Conservation (phyloP, 2,797 vertebrate species). For the Notolabrus celidotus region DNA sequence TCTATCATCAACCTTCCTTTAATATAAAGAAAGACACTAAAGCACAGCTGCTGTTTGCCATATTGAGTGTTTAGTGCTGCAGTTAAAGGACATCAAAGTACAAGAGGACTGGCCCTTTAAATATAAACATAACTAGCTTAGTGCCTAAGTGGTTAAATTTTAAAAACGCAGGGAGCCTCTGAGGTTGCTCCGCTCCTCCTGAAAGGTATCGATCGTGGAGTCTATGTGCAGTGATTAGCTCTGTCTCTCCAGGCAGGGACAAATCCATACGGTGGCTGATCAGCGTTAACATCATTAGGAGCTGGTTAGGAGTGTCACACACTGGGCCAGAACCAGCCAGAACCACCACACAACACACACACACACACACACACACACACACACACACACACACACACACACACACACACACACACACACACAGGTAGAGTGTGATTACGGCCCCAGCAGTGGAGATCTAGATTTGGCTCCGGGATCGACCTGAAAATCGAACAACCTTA, state of each 20-base stretch:
- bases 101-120: conserved; percentile 18
- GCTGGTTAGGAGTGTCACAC: conserved; percentile 63
- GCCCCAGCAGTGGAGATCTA: conserved; percentile 74
- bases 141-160: conserved; percentile 47
- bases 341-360: conserved; percentile 41
- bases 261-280: conserved; percentile 75
- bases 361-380: too few relatives aligned
- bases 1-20: neutral
- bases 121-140: conserved; percentile 1
- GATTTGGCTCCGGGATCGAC: conserved; percentile 81
- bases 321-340: conserved; percentile 52
- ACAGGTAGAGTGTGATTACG: conserved; percentile 69
- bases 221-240: conserved; percentile 72
- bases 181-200: conserved; percentile 63
- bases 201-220: conserved; percentile 63
- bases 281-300: conserved; percentile 74
- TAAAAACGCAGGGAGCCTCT: conserved; percentile 43
- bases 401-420: conserved; percentile 38
- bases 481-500: conserved; percentile 76
- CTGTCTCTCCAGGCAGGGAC: conserved; percentile 57
- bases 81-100: neutral
- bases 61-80: neutral
- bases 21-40: neutral
- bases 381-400: too few relatives aligned
- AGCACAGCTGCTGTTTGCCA: neutral